Evolutionary conservation across 2,113 vertebrate genomes (phyloP), one percentile per base, ranked within the genome.

Genomic region (Paralichthys olivaceus): DNA sequence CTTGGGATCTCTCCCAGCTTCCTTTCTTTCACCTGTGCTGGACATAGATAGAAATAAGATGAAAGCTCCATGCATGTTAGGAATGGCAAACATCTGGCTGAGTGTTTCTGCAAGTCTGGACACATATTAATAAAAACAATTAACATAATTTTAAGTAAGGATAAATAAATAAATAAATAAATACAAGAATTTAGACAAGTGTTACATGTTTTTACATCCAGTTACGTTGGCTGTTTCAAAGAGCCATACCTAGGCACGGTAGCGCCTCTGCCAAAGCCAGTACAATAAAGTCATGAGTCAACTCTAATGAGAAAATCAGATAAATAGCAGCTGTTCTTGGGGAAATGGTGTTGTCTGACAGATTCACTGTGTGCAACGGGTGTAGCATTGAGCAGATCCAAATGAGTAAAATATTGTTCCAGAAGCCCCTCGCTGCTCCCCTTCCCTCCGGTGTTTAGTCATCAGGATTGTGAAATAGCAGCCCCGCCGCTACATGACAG

Each of bases 331-430:
- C 83, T 93, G 93, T 83, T 88, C 84, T 76, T 43, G 72, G 83
- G 88, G 69, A 91, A 92, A 87, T 91, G 86, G 90, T 91, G 88
- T 89, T 86, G 83, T 87, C 72, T 90, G 90, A 94, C 92, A 93
- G 95, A 95, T 96, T 96, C 94, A 93, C 93, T 92, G 93, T 92
- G 91, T 91, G 92, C 94, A 84, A 51, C 94, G 93, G 94, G 94
- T 87, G 84, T 85, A 90, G 89, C 92, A 66, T 86, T 86, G 92
- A 88, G 77, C 91, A 91, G 80, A 91, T 95, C 94, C 92, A 94
- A 90, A 95, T 93, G 90, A 94, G 94, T 95, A 95, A 97, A 97
- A 96, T 95, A 96, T 93, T 92, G 94, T 96, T 95, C 91, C 94
- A 93, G 94, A 84, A 90, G 73, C 89, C 74, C 53, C 83, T 82